Percentiles rank a stretch among this genome's conserved stretches.
Conservation (phyloP, 2,888 invertebrate genomes). For the Zonitis immaculata region DNA sequence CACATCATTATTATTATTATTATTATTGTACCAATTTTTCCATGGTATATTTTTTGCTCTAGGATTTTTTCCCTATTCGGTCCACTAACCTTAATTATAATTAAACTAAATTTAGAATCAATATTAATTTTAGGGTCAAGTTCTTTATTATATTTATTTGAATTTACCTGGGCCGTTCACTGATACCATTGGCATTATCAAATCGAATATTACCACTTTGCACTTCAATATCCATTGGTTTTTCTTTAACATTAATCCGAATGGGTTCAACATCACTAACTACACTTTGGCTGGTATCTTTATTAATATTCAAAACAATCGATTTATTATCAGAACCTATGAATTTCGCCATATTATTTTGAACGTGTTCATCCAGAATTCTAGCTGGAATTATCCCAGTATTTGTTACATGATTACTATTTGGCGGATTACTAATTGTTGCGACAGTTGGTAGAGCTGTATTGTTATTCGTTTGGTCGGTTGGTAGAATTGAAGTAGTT, state of each 20-base stretch:
- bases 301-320: slow-evolving; percentile 33
- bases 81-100: too few species aligned
- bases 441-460: neutral
- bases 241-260: slow-evolving; percentile 45
- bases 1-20: too few species aligned
- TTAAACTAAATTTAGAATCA: too few species aligned
- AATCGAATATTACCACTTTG: slow-evolving; percentile 47
- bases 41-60: too few species aligned
- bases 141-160: too few species aligned
- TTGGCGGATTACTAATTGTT: too few species aligned
- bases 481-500: slow-evolving; percentile 29
- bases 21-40: too few species aligned
- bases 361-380: slow-evolving; percentile 34
- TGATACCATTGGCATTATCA: slow-evolving; percentile 41
- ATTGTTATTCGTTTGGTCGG: slow-evolving; percentile 19
- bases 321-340: slow-evolving; percentile 24
- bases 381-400: slow-evolving; percentile 31
- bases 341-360: slow-evolving; percentile 38
- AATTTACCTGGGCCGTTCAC: slow-evolving; percentile 45
- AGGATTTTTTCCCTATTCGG: too few species aligned
- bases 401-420: slow-evolving; percentile 29
- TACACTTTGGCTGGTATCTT: too few species aligned
- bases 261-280: slow-evolving; percentile 47
- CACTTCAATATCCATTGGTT: slow-evolving; percentile 44
- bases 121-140: too few species aligned